Evolutionary conservation across 2,113 vertebrate genomes (phyloP).

Genomic region (Ibidorhyncha struthersii): DNA sequence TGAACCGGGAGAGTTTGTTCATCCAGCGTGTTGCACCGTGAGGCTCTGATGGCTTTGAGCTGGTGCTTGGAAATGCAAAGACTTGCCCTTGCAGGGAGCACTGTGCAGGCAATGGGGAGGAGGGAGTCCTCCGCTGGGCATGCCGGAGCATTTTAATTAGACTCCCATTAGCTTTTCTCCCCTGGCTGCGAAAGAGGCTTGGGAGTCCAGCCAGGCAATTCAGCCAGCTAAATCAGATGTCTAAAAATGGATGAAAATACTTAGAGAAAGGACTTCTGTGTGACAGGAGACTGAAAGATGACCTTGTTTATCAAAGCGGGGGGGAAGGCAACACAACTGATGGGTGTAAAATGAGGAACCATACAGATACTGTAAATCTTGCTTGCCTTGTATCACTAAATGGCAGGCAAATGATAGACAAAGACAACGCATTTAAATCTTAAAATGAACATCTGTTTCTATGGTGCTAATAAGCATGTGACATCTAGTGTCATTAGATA

Average conservation of each 20-base stretch:
- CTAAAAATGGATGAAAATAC: neutral
- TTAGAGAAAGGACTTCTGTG: neutral
- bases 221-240: neutral
- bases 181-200: neutral
- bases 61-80: neutral
- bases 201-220: neutral
- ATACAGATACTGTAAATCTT: neutral
- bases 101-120: neutral
- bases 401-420: neutral
- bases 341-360: neutral
- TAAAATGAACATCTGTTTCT: neutral
- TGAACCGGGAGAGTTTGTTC: neutral
- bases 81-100: neutral
- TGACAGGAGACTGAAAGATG: neutral
- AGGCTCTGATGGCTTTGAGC: neutral
- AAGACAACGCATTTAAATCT: neutral
- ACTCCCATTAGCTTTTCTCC: neutral
- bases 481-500: neutral
- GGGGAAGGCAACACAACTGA: neutral
- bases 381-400: neutral
- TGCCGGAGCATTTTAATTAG: neutral
- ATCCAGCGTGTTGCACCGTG: accelerated
- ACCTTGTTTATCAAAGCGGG: neutral
- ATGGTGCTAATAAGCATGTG: neutral
- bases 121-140: neutral